Evolutionary conservation across 2,888 invertebrate genomes (phyloP).

Genomic region (Biston stratarius): DNA sequence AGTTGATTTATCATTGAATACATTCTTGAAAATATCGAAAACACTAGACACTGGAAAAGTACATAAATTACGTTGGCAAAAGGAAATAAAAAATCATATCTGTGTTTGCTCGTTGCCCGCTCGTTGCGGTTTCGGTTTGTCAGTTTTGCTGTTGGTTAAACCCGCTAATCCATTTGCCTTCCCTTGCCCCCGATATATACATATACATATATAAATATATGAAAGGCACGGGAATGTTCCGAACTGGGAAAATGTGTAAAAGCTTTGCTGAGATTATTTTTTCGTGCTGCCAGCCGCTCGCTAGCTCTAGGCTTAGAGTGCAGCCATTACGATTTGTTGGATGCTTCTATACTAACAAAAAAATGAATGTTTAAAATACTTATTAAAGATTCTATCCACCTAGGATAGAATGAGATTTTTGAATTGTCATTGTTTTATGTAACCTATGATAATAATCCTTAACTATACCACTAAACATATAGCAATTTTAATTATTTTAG

Average conservation of each 20-base stretch:
- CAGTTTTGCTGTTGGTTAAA: conserved; percentile 59
- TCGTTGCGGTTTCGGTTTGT: conserved; percentile 48
- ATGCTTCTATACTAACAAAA: conserved; percentile 9
- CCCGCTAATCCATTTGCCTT: conserved; percentile 78
- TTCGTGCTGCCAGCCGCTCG: conserved; percentile 28
- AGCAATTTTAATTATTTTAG: neutral
- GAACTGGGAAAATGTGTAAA: conserved; percentile 55
- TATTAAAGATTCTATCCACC: neutral
- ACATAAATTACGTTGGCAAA: neutral
- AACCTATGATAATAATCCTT: neutral
- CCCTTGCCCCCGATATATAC: conserved; percentile 49
- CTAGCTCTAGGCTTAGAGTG: conserved; percentile 22
- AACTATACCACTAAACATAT: neutral
- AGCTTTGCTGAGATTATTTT: conserved; percentile 53
- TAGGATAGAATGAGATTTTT: neutral
- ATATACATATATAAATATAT: conserved; percentile 37
- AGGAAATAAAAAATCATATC: conserved; percentile 18
- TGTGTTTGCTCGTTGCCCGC: conserved; percentile 37
- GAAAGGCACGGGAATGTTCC: conserved; percentile 61
- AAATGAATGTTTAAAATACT: conserved; percentile 10
- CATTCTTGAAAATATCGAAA: no score
- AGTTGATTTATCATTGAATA: no score
- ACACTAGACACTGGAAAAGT: neutral
- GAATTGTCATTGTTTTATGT: neutral
- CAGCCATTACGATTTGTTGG: conserved; percentile 29